Base-by-base conservation (phyloP, 1,140 invertebrate genomes). In the Bombus sibiricus region DNA sequence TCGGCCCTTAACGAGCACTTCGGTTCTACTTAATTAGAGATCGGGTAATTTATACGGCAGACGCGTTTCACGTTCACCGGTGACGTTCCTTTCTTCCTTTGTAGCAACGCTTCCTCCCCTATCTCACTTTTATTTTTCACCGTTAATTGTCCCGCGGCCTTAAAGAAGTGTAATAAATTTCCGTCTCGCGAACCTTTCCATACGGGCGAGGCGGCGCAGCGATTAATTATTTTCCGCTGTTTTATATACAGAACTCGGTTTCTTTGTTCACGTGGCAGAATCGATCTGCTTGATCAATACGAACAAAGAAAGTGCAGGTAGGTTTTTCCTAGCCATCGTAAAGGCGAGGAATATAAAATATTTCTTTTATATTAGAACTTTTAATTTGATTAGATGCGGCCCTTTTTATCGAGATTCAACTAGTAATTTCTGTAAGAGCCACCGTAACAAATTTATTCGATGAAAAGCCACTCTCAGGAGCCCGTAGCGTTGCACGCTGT, bases 361-460 rank as follows among this genome's bases (percentile, higher is more conserved):
- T 28, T 62, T 62, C 59, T 62, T 62, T 62, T 12, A n/a, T 22
- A 22, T 32, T 68, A 22, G 72, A 37, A 47, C 64, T 84, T 88
- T 80, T 39, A 68, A 15, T 83, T 76, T 18, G 41, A 85, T 66
- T 41, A 37, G 41, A 47, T 15, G 18, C 57, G 22, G 25, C 5
- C 2, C 15, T 18, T 28, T 82, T 66, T n/a, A 72, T 83, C 53
- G 72, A 86, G 72, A 88, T 81, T 81, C 74, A 59, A 37, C 47
- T 68, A 85, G 88, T 82, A 91, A 89, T 90, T 82, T 37, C 74
- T 84, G 25, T 87, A 81, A 83, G 86, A 90, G 88, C 86, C 85
- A 81, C 77, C 92, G 90, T 73, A 90, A 88, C 87, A 91, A 92
- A 89, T 93, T 93, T 91, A 88, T 86, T 69, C 69, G 80, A 88